Evolutionary conservation across 2,888 invertebrate species (phyloP), one percentile per base, ranked within the genome.

Genomic region (Metallyticus violacea): DNA sequence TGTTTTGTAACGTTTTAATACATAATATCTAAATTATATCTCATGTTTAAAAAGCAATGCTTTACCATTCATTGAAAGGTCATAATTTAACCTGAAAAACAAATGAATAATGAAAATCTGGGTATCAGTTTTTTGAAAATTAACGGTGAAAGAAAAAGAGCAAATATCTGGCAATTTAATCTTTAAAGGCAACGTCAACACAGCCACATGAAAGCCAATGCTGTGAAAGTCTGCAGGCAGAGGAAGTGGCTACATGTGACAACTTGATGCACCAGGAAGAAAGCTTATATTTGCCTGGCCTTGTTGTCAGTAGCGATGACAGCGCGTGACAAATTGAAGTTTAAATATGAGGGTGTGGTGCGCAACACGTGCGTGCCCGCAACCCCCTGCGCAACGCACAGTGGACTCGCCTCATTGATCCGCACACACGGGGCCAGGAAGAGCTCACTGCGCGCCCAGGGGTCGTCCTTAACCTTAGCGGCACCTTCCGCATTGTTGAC

Each of bases 271-370:
- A 62, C 40, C 40, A 9, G 40, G 40, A 62, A 62, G 40, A 62
- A 62, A 62, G 40, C 40, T 62, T 62, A 62, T 62, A 62, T 62
- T 62, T 62, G 40, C 40, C 40, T 62, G 40, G 22, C 40, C 40
- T 62, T 62, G 40, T 62, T 15, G 40, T 62, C 40, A 62, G 40
- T 62, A 62, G 40, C 15, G 83, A 83, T 83, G 83, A 83, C 83
- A 83, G 77, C 77, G 76, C n/a, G 77, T 83, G 83, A 83, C 77
- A 83, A 83, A 83, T 83, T 28, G 83, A 83, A 83, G 29, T 83
- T 83, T 83, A 83, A 83, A 83, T 83, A 62, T 22, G 40, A 62
- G 40, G 40, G 40, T 62, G 40, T 62, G 40, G 15, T 62, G 40
- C 2, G 40, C 40, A 62, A 62, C 40, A 62, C 40, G 40, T 62